phyloP scores from a whole-genome alignment of 2,888 invertebrate genomes.

The Ochropacha duplaris region DNA sequence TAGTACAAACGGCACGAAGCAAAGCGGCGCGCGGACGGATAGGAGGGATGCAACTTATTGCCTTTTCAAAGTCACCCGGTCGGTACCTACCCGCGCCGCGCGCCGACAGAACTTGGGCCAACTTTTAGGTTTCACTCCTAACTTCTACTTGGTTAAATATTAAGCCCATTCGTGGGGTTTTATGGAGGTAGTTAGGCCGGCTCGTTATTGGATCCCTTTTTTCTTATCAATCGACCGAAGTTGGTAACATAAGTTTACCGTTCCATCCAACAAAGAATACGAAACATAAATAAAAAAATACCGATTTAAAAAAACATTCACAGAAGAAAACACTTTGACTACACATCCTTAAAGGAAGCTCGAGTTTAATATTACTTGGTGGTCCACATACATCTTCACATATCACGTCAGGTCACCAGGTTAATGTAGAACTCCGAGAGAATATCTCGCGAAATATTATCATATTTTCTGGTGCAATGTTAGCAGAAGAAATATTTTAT shows the following conservation, averaged over 20 bases:
- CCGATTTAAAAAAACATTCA: too few species aligned
- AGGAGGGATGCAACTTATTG: background rate
- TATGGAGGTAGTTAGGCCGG: background rate
- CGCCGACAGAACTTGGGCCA: background rate
- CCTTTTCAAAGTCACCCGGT: background rate
- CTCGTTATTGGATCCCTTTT: background rate
- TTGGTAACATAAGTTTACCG: too few species aligned
- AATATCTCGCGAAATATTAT: background rate
- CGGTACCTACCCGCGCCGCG: background rate
- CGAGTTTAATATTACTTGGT: background rate
- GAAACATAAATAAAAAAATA: too few species aligned
- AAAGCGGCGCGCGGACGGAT: background rate
- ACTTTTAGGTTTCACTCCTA: background rate
- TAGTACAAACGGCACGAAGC: background rate
- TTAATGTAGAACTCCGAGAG: background rate
- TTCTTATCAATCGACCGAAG: background rate
- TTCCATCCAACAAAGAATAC: too few species aligned
- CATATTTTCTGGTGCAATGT: background rate
- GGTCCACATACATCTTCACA: background rate
- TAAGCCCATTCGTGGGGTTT: background rate
- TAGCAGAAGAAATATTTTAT: background rate
- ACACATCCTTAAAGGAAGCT: background rate
- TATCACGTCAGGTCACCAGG: background rate
- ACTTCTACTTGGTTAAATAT: conserved; percentile 1
- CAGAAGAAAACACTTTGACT: background rate